Conservation (phyloP, 2,888 invertebrate genomes). For the Mesorhabditis sp. region DNA sequence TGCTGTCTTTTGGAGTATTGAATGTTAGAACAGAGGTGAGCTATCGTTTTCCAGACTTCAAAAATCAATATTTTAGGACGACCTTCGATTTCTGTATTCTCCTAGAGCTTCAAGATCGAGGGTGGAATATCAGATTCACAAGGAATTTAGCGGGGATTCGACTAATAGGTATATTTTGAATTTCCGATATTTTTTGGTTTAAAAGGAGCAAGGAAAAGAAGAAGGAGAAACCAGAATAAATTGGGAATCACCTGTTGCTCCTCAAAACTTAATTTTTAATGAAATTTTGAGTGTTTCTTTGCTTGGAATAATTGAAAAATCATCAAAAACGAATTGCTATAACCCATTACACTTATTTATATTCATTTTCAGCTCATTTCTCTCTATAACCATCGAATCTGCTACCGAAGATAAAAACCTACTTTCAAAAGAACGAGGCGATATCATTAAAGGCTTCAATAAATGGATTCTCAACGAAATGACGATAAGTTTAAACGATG, state of each 20-base stretch:
- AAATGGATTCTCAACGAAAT: slow-evolving; percentile 51
- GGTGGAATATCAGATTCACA: slow-evolving; percentile 54
- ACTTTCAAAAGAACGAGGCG: slow-evolving; percentile 30
- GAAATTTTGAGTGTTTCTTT: no score
- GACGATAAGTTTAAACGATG: slow-evolving; percentile 43
- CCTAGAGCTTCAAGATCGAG: slow-evolving; percentile 52
- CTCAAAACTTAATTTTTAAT: no score
- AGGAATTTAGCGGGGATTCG: slow-evolving; percentile 54
- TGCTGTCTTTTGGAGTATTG: slow-evolving; percentile 46
- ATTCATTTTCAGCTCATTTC: slow-evolving; percentile 43
- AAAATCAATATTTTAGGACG: slow-evolving; percentile 40
- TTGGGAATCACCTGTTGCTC: slow-evolving; percentile 10
- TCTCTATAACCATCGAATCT: slow-evolving; percentile 52
- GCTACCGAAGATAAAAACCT: slow-evolving; percentile 41
- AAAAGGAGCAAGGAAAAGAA: no score
- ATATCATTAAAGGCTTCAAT: slow-evolving; percentile 35
- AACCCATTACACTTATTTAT: no score
- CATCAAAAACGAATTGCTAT: no score
- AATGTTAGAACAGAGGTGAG: slow-evolving; percentile 47
- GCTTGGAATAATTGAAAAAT: no score
- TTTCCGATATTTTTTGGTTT: no score
- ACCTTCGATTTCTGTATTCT: slow-evolving; percentile 56
- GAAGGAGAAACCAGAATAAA: no score
- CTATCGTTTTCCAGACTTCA: neutral
- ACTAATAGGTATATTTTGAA: slow-evolving; percentile 45